Conservation (phyloP, 2,888 invertebrate species). For the Ophonus ardosiacus region DNA sequence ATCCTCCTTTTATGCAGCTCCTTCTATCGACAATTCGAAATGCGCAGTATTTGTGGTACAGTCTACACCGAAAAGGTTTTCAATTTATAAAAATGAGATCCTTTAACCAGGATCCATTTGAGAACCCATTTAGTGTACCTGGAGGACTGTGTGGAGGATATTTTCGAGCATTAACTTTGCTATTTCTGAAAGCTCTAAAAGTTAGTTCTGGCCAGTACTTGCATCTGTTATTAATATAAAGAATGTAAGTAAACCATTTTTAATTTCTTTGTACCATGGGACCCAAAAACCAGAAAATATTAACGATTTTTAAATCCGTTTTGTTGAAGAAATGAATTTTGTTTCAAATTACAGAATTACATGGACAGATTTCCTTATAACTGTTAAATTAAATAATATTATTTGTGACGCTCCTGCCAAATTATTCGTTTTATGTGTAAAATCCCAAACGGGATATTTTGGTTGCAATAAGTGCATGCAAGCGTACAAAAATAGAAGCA, state of each 20-base stretch:
- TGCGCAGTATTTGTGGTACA: neutral
- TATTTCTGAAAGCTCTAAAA: too few species aligned
- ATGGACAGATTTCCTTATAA: neutral
- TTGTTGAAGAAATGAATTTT: neutral
- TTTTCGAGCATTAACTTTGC: neutral
- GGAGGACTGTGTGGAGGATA: slow-evolving; percentile 25
- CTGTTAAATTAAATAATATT: slow-evolving; percentile 2
- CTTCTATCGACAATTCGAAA: slow-evolving; percentile 15
- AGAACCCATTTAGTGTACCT: slow-evolving; percentile 9
- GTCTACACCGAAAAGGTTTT: neutral
- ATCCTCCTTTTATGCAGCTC: neutral
- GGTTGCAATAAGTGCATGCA: slow-evolving; percentile 23
- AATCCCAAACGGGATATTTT: neutral
- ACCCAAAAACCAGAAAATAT: slow-evolving; percentile 2
- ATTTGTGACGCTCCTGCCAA: slow-evolving; percentile 37
- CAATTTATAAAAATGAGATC: neutral
- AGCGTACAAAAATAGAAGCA: slow-evolving; percentile 5
- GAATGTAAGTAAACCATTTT: neutral
- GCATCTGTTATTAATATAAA: neutral
- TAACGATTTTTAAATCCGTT: neutral
- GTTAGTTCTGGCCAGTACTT: slow-evolving; percentile 55
- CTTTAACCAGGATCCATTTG: slow-evolving; percentile 33
- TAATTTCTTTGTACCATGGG: slow-evolving; percentile 14
- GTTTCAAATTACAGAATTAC: neutral
- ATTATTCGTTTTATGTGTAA: slow-evolving; percentile 14